A percentile compares a stretch with the other conserved stretches of the same genome.
These are phyloP conservation scores for Mellilla xanthometata DNA, from an alignment of 2,888 invertebrate species.

Conservation along the genomic window DNA sequence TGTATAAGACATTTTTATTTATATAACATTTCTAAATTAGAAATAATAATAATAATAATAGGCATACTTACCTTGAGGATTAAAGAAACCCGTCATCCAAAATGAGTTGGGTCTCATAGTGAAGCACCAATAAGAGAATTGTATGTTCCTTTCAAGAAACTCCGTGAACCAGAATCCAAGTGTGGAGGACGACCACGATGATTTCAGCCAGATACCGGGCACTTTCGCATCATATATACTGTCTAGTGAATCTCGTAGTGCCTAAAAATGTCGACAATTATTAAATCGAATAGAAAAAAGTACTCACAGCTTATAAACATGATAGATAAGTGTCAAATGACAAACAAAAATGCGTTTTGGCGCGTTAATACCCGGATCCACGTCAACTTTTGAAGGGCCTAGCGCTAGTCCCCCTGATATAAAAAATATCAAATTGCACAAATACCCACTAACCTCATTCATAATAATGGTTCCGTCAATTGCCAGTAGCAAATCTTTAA, in stretches of 20 bases:
- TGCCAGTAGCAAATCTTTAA: slow-evolving; percentile 90
- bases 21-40: no score
- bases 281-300: no score
- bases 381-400: no score
- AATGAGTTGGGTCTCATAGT: slow-evolving; percentile 88
- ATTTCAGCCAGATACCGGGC: slow-evolving; percentile 87
- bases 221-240: slow-evolving; percentile 94
- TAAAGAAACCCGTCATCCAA: slow-evolving; percentile 97
- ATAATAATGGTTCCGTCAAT: slow-evolving; percentile 96
- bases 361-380: no score
- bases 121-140: slow-evolving; percentile 91
- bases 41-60: no score
- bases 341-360: no score
- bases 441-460: slow-evolving; percentile 96
- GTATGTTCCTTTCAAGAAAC: slow-evolving; percentile 90
- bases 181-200: slow-evolving; percentile 93
- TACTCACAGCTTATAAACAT: no score
- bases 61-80: slow-evolving; percentile 91
- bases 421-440: no score
- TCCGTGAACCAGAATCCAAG: slow-evolving; percentile 97
- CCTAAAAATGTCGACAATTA: slow-evolving; percentile 69
- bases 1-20: no score
- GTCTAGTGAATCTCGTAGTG: slow-evolving; percentile 91
- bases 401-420: no score
- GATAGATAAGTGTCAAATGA: no score